Base-by-base conservation (phyloP, 2,113 vertebrate species). In the Sinosuthora webbiana region DNA sequence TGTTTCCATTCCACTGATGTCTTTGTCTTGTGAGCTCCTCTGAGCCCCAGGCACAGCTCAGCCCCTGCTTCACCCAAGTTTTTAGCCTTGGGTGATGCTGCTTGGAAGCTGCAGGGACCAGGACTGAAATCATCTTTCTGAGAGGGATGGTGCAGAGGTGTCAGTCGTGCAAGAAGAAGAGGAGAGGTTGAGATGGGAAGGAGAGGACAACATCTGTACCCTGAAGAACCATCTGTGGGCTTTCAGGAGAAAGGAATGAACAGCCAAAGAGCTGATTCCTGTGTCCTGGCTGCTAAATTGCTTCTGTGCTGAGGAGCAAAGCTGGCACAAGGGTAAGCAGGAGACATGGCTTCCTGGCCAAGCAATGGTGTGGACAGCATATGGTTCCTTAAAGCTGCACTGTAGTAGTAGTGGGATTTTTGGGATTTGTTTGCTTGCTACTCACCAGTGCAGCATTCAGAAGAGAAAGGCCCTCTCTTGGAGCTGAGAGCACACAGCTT, bases 311-410 rank as follows among this genome's bases (percentile, higher is more conserved):
- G 52, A 49, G 76, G 41, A 67, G 56, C 7, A 4, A 30, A 67
- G 63, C 28, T 87, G 49, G 28, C 23, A 62, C n/a, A 37, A 39
- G 35, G 23, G 25, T 53, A 35, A 39, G 60, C 57, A 64, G 68
- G 56, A 50, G 33, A 17, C 45, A 30, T 0, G 0, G 19, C 42
- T 67, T 27, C 10, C 24, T 28, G 39, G 31, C 18, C 5, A 11
- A 65, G 33, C 49, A 53, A 15, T 3, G 9, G 11, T 3, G 1
- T 44, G 62, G 62, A 44, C 70, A 75, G 24, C 21, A 37, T 42
- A 5, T 15, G 11, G 16, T 33, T 67, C 16, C 56, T 75, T 67
- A 62, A 53, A 79, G 25, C 89, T 70, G 31, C 19, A 11, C 19
- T 53, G 7, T 52, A 52, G 22, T 41, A 30, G 16, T 14, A 12